Evolutionary conservation across 2,113 vertebrate genomes (phyloP).

Genomic region (Neopipo cinnamomea): DNA sequence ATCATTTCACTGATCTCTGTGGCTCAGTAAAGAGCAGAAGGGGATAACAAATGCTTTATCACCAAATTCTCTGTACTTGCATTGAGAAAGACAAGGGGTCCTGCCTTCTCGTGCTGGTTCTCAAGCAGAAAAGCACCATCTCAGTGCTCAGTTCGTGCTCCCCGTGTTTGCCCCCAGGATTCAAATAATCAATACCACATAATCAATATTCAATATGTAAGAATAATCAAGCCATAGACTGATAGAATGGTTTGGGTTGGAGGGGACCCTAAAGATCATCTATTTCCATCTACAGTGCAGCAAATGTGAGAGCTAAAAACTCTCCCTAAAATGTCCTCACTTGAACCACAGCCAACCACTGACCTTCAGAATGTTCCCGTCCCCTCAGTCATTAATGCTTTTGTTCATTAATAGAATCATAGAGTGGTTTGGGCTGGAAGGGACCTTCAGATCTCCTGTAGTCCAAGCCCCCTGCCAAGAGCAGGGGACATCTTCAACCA

Average conservation of each 20-base stretch:
- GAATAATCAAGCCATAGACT: background rate
- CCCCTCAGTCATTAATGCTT: background rate
- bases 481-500: too few species aligned
- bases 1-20: background rate
- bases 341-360: background rate
- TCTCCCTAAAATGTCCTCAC: background rate
- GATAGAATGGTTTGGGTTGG: background rate
- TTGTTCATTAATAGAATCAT: background rate
- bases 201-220: background rate
- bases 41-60: background rate
- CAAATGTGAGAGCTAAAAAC: background rate
- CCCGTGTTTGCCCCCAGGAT: background rate
- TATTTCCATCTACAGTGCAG: accelerated
- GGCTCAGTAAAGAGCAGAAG: background rate
- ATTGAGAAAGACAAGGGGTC: background rate
- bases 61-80: background rate
- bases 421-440: background rate
- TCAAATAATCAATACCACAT: background rate
- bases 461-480: background rate
- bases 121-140: background rate
- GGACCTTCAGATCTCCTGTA: too few species aligned
- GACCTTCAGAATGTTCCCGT: background rate
- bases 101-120: background rate
- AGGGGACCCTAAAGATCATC: background rate
- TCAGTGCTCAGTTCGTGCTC: background rate